Evolutionary conservation across 2,797 vertebrate species (phyloP).

Genomic region (Aratinga solstitialis): DNA sequence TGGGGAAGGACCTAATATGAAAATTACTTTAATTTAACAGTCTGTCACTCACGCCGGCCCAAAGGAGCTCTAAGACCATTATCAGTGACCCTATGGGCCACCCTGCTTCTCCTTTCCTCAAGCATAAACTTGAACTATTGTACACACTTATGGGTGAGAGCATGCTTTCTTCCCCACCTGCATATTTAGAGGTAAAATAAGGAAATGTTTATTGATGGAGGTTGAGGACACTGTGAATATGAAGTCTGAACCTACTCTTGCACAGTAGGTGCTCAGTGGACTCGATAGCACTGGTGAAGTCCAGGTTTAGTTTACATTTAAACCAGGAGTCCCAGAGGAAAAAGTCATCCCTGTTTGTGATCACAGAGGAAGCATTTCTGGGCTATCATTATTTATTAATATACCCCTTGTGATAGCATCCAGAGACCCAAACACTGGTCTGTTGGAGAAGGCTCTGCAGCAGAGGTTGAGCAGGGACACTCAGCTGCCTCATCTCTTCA

Average conservation of each 20-base stretch:
- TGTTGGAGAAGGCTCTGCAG: neutral
- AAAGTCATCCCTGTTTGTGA: neutral
- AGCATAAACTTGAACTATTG: neutral
- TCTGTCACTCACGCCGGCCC: conserved; percentile 17
- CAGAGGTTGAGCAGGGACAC: neutral
- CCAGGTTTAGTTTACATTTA: neutral
- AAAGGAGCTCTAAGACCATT: conserved; percentile 14
- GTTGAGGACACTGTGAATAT: neutral
- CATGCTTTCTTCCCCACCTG: neutral
- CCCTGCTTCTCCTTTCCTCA: neutral
- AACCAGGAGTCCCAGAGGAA: neutral
- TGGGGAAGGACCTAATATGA: conserved; percentile 36
- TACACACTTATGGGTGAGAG: neutral
- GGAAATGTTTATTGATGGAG: neutral
- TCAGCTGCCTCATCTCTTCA: neutral
- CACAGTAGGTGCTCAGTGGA: neutral
- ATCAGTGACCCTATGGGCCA: neutral
- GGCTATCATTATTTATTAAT: neutral
- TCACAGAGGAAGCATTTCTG: neutral
- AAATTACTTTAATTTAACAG: conserved; percentile 33
- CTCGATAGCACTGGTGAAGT: neutral
- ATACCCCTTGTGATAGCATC: neutral
- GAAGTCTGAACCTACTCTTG: neutral
- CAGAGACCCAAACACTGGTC: neutral
- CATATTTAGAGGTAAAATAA: neutral